These are phyloP conservation scores for Yponomeuta evonymella DNA, from an alignment of 2,888 invertebrate genomes.

Conservation along the genomic window DNA sequence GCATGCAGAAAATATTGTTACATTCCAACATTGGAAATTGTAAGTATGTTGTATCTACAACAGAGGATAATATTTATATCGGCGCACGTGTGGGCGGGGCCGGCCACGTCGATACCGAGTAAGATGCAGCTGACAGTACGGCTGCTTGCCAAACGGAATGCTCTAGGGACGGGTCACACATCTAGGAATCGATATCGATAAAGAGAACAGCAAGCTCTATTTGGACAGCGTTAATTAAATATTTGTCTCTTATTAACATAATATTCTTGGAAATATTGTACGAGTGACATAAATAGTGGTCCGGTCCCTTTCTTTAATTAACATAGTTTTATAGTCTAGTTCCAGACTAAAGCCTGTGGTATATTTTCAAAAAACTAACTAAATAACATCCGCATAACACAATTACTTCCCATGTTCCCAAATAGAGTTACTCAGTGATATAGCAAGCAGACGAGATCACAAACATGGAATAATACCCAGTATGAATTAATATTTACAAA, in stretches of 20 bases:
- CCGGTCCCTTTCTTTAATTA: no score
- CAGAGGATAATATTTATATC: not conserved
- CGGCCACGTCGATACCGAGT: not conserved
- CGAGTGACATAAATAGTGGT: no score
- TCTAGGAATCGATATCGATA: not conserved
- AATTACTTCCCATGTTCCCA: no score
- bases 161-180: not conserved
- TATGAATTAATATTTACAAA: no score
- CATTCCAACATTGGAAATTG: no score
- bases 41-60: not conserved
- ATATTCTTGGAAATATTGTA: not conserved
- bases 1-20: no score
- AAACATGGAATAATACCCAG: no score
- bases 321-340: not conserved
- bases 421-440: no score
- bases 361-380: no score
- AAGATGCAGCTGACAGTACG: not conserved
- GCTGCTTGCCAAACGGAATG: slow-evolving; percentile 2
- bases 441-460: no score
- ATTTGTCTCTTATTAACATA: not conserved
- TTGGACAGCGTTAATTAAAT: not conserved
- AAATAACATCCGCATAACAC: no score
- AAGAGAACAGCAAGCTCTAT: not conserved
- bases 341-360: not conserved
- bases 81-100: not conserved